Conservation (phyloP, 2,113 vertebrate species). For the Halcyon malimbica region DNA sequence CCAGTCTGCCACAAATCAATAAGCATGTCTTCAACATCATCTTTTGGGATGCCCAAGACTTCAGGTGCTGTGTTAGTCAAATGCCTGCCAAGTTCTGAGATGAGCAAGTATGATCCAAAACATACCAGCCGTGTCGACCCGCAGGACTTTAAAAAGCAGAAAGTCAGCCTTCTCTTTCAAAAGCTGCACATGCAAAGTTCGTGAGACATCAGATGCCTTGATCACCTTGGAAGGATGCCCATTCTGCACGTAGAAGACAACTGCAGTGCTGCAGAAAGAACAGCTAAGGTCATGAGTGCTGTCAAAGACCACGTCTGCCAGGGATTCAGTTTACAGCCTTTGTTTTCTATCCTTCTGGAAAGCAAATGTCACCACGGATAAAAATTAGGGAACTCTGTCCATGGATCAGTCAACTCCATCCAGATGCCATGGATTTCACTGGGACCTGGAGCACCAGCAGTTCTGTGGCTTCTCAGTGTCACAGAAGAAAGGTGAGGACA, state of each 20-base stretch:
- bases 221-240: conserved; percentile 72
- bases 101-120: neutral
- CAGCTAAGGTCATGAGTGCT: neutral
- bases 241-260: conserved; percentile 83
- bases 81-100: neutral
- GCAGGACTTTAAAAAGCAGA: conserved; percentile 87
- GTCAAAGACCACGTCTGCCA: neutral
- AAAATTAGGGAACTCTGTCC: neutral
- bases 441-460: neutral
- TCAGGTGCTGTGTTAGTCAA: neutral
- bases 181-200: conserved; percentile 79
- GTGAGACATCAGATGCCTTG: conserved; percentile 77
- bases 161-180: conserved; percentile 85
- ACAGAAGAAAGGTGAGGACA: neutral
- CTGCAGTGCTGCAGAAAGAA: conserved; percentile 78
- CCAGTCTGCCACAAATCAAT: neutral
- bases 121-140: conserved; percentile 87
- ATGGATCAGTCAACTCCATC: neutral
- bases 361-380: neutral
- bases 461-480: neutral
- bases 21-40: neutral
- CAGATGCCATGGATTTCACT: neutral
- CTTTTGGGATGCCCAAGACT: too few relatives aligned
- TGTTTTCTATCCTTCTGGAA: neutral
- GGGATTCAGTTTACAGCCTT: neutral